A percentile compares a stretch with the other conserved stretches of the same genome.
Evolutionary conservation across 1,140 invertebrate genomes (phyloP).

Genomic region (Andricus grossulariae): DNA sequence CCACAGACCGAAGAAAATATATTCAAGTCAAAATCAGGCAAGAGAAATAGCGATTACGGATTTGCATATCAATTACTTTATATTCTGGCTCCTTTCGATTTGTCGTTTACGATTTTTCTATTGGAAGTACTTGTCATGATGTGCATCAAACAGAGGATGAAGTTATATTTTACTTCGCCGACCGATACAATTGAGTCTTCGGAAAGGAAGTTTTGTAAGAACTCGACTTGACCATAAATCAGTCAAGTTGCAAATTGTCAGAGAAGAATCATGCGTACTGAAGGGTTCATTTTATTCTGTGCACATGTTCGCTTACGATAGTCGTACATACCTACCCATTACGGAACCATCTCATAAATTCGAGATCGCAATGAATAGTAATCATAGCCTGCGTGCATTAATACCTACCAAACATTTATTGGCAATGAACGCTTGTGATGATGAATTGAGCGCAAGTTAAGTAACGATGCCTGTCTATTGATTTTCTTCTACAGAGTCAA

Average conservation of each 20-base stretch:
- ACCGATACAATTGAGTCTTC: slow-evolving; percentile 35
- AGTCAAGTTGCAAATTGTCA: slow-evolving; percentile 32
- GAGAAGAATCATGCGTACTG: slow-evolving; percentile 45
- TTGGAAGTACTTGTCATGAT: not conserved
- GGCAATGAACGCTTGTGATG: not conserved
- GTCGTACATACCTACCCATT: slow-evolving; percentile 19
- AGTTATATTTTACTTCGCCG: slow-evolving; percentile 11
- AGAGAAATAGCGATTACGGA: slow-evolving; percentile 1
- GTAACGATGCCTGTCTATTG: not conserved
- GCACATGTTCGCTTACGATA: slow-evolving; percentile 22
- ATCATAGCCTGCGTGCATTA: slow-evolving; percentile 33
- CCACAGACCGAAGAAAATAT: not conserved
- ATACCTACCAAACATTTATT: slow-evolving; percentile 29
- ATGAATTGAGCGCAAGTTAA: slow-evolving; percentile 11
- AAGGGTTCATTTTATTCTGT: slow-evolving; percentile 38
- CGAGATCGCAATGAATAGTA: slow-evolving; percentile 35
- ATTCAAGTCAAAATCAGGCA: slow-evolving; percentile 7
- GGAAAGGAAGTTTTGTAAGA: slow-evolving; percentile 44
- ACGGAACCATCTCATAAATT: slow-evolving; percentile 37
- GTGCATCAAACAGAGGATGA: slow-evolving; percentile 8
- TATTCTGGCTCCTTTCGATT: not conserved
- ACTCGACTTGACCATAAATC: slow-evolving; percentile 42
- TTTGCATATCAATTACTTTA: not conserved
- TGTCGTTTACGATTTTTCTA: not conserved
- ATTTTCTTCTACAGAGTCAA: not conserved